Evolutionary conservation across 2,888 invertebrate species (phyloP).

Genomic region (Lepeophtheirus nordmannii): DNA sequence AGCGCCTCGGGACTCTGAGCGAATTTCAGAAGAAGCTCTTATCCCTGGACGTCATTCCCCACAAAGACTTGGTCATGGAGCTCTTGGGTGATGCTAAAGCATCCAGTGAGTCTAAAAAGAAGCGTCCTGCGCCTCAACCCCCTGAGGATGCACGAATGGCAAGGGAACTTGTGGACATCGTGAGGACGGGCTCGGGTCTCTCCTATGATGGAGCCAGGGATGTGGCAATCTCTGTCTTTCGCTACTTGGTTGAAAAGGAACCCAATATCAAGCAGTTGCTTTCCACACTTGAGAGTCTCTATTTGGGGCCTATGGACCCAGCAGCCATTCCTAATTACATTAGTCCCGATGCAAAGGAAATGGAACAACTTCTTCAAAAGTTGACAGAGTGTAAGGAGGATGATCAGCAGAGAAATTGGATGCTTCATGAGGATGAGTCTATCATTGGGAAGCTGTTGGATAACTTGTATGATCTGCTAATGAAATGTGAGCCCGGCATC

Average conservation of each 20-base stretch:
- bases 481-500: slow-evolving; percentile 27
- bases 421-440: slow-evolving; percentile 78
- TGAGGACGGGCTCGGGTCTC: slow-evolving; percentile 63
- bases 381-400: slow-evolving; percentile 80
- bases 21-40: not conserved
- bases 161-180: slow-evolving; percentile 34
- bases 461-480: slow-evolving; percentile 36
- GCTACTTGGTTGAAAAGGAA: slow-evolving; percentile 25
- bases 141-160: slow-evolving; percentile 22
- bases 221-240: slow-evolving; percentile 61
- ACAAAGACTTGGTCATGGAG: not conserved
- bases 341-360: slow-evolving; percentile 64
- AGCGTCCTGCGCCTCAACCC: slow-evolving; percentile 12
- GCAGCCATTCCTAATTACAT: slow-evolving; percentile 43
- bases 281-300: not conserved
- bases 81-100: not conserved
- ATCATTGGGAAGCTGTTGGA: slow-evolving; percentile 66
- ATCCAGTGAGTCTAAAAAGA: not conserved
- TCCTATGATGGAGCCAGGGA: slow-evolving; percentile 72
- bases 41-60: not conserved
- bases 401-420: slow-evolving; percentile 88
- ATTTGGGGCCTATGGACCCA: slow-evolving; percentile 34
- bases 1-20: not conserved
- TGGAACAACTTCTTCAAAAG: slow-evolving; percentile 66
- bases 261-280: slow-evolving; percentile 1